Base-by-base conservation (phyloP, 2,113 vertebrate species). In the Pycnonotus jocosus region DNA sequence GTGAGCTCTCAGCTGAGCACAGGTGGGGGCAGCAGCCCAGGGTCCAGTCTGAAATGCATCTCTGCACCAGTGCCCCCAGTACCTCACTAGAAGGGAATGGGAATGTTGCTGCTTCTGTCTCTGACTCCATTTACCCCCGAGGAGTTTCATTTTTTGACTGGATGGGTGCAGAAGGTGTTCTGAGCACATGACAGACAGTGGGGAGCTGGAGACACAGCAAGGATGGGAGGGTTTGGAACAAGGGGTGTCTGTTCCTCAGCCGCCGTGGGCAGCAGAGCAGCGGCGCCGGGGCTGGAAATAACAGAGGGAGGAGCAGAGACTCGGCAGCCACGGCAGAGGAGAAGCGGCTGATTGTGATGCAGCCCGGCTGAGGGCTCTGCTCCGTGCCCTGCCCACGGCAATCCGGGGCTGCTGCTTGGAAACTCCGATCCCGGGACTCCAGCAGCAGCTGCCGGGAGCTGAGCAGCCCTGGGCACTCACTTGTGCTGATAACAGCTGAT, bases 341-440 rank as follows among this genome's bases (percentile, higher is more conserved):
- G 37, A 24, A 4, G 0, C 0, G 2, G 0, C 1, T 4, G 69
- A 6, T 44, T 6, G 14, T 8, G 61, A 21, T 17, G 71, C 77
- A 47, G 83, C 70, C 47, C 30, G 69, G 44, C 45, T 30, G 45
- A 81, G 85, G 42, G 38, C 87, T 82, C 61, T 25, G 22, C 77
- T 6, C 42, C 5, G 4, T 9, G 80, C 35, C 78, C 90, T 42
- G 3, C 60, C 31, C 24, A 15, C 2, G 4, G 25, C 16, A 62
- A 37, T 10, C 16, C 19, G 48, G 61, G 24, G n/a, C 70, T 74
- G 78, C 70, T 8, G 50, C 2, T 28, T 48, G 38, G 54, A n/a
- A 61, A 8, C 58, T 10, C 33, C 37, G 3, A 25, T 45, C 83
- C 88, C 25, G 69, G 37, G 50, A 25, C 45, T 86, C 31, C 61